phyloP scores from a whole-genome alignment of 2,113 vertebrate species.

The Sebastes fasciatus region DNA sequence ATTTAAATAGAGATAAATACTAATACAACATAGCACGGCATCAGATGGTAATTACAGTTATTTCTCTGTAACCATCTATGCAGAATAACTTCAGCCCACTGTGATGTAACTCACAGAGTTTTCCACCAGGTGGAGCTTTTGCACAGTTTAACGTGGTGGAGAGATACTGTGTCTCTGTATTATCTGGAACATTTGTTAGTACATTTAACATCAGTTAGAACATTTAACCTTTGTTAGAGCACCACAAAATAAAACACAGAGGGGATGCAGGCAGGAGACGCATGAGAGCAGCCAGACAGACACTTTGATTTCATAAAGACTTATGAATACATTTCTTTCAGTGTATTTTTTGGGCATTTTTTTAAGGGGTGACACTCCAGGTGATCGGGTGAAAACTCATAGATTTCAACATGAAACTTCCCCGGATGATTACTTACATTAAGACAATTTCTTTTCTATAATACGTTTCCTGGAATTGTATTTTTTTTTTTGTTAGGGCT shows the following conservation, averaged over 20 bases:
- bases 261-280: not conserved
- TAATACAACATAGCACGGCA: not conserved
- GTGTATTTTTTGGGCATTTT: too few species aligned
- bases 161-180: slow-evolving; percentile 38
- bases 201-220: not conserved
- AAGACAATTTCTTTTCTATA: too few species aligned
- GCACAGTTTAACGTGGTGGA: not conserved
- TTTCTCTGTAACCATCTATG: not conserved
- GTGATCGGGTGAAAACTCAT: too few species aligned
- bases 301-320: too few species aligned
- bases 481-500: too few species aligned
- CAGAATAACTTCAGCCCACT: not conserved
- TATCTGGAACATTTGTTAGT: slow-evolving; percentile 2
- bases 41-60: not conserved
- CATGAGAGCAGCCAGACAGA: slow-evolving; percentile 51
- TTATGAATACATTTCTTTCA: too few species aligned
- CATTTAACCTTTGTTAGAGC: slow-evolving; percentile 13
- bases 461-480: too few species aligned
- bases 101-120: not conserved
- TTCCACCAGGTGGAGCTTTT: slow-evolving; percentile 46
- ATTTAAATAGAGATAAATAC: not conserved
- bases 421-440: too few species aligned
- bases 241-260: slow-evolving; percentile 15
- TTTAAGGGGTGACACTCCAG: too few species aligned
- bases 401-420: too few species aligned